Evolutionary conservation across 2,888 invertebrate species (phyloP).

Genomic region (Netelia fuscicornis): DNA sequence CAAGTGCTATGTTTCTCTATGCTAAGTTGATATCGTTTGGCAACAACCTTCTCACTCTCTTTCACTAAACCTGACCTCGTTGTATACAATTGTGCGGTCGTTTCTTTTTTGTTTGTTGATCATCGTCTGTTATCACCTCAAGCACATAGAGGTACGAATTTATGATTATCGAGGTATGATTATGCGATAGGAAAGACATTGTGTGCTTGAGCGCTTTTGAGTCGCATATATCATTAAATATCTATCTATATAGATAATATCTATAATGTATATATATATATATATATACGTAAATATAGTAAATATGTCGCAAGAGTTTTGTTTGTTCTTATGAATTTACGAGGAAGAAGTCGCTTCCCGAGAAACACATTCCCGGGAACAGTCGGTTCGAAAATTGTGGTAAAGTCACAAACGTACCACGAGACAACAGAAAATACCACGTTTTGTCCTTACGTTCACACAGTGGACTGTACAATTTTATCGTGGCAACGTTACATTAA

Average conservation of each 20-base stretch:
- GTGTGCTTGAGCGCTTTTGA: constrained; percentile 72
- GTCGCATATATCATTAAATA: constrained; percentile 73
- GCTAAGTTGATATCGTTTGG: constrained; percentile 82
- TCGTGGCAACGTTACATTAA: too few relatives aligned
- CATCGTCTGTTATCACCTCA: constrained; percentile 66
- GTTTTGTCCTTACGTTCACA: neutral
- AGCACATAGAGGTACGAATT: constrained; percentile 78
- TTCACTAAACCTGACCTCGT: constrained; percentile 74
- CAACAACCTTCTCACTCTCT: constrained; percentile 74
- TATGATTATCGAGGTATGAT: constrained; percentile 79
- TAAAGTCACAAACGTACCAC: neutral
- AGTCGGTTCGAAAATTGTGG: constrained; percentile 11
- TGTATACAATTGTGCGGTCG: constrained; percentile 78
- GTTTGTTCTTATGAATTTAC: neutral
- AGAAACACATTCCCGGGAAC: neutral
- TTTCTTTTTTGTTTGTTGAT: constrained; percentile 52
- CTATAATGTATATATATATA: constrained; percentile 65
- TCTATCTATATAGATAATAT: constrained; percentile 66
- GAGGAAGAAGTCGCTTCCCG: constrained; percentile 9
- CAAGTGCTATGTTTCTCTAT: constrained; percentile 78
- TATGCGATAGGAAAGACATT: constrained; percentile 79
- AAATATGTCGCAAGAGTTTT: constrained; percentile 43
- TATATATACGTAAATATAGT: constrained; percentile 60
- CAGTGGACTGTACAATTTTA: neutral
- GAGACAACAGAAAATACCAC: constrained; percentile 1